Conservation (phyloP, 2,888 invertebrate genomes). For the Alsophila aescularia region DNA sequence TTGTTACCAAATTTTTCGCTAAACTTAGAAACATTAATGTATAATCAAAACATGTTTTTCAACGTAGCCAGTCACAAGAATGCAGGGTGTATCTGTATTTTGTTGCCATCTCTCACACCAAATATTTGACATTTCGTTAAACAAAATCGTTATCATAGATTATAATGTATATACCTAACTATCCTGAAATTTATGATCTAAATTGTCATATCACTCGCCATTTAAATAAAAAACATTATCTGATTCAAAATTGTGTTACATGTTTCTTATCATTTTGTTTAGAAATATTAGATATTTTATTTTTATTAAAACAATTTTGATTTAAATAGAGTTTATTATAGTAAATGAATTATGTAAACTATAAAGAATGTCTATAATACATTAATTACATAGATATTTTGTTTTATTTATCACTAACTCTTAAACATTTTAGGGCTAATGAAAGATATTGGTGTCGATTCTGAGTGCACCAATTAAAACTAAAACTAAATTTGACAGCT, state of each 20-base stretch:
- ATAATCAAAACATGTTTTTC: conserved; percentile 45
- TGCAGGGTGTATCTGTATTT: conserved; percentile 62
- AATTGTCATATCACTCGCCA: conserved; percentile 86
- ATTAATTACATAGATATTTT: conserved; percentile 79
- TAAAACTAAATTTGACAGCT: no score
- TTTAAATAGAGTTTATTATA: conserved; percentile 75
- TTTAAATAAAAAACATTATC: conserved; percentile 72
- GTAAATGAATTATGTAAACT: conserved; percentile 80
- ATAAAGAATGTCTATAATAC: conserved; percentile 83
- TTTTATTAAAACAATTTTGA: conserved; percentile 60
- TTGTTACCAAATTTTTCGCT: conserved; percentile 60
- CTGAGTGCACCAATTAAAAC: no score
- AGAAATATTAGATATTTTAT: conserved; percentile 63
- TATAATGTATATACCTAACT: conserved; percentile 56
- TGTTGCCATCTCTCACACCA: conserved; percentile 57
- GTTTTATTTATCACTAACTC: conserved; percentile 46
- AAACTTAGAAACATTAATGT: conserved; percentile 53
- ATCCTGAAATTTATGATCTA: conserved; percentile 49
- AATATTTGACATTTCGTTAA: conserved; percentile 51
- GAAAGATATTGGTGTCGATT: conserved; percentile 8
- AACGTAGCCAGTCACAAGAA: conserved; percentile 50
- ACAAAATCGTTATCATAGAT: conserved; percentile 55
- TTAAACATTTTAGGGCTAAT: conserved; percentile 3
- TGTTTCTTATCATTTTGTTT: conserved; percentile 61
- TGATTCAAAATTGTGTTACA: conserved; percentile 62